These are phyloP conservation scores for Aquatica leii DNA, from an alignment of 2,888 invertebrate species.

Conservation along the genomic window DNA sequence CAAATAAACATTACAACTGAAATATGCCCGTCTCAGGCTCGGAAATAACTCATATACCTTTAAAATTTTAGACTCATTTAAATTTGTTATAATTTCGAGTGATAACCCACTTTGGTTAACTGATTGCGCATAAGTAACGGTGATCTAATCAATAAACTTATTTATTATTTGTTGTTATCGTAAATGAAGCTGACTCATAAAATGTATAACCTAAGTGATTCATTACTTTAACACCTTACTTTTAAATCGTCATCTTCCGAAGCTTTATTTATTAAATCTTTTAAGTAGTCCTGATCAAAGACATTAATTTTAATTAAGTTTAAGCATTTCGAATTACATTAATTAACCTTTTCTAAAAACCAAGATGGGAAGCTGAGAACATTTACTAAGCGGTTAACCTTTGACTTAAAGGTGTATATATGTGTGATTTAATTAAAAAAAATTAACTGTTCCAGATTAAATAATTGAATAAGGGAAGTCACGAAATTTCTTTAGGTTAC, in stretches of 20 bases:
- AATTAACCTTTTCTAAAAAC: slow-evolving; percentile 1
- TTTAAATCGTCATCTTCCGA: not conserved
- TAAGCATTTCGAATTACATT: not conserved
- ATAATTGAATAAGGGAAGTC: not conserved
- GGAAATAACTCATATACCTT: no score
- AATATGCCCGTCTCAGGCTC: no score
- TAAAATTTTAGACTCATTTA: no score
- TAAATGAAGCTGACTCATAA: no score
- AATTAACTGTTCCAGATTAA: slow-evolving; percentile 1
- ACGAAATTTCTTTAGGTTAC: not conserved
- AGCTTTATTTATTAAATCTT: not conserved
- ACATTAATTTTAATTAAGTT: not conserved
- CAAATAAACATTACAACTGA: no score
- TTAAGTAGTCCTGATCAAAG: not conserved
- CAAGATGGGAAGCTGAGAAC: not conserved
- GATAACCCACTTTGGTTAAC: no score
- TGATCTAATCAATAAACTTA: no score
- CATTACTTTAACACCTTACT: not conserved
- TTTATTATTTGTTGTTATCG: no score
- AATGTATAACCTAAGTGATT: not conserved
- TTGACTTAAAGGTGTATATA: not conserved
- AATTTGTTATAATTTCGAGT: no score
- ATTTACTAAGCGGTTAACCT: not conserved
- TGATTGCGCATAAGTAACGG: no score
- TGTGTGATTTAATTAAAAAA: not conserved